phyloP scores from a whole-genome alignment of 1,140 invertebrate genomes.

The Cheumatopsyche charites region DNA sequence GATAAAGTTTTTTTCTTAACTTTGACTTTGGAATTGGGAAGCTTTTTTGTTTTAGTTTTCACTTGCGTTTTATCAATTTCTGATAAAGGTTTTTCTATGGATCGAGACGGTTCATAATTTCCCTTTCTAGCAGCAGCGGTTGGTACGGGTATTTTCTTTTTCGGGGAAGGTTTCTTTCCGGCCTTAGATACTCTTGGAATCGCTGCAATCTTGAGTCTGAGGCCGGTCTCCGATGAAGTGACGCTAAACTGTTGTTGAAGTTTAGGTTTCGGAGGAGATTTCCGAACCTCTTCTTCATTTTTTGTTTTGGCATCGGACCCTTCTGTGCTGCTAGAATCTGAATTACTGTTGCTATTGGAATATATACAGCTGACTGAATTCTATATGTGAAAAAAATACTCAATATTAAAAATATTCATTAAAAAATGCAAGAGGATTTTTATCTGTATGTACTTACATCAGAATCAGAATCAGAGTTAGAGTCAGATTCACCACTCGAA shows the following conservation, averaged over 20 bases:
- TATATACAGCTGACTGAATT: slow-evolving; percentile 44
- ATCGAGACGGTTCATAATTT: slow-evolving; percentile 32
- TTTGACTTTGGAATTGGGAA: slow-evolving; percentile 38
- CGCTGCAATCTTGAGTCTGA: slow-evolving; percentile 46
- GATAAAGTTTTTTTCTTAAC: slow-evolving; percentile 40
- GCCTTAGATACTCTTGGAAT: slow-evolving; percentile 36
- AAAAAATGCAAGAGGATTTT: too few relatives aligned
- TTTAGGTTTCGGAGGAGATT: slow-evolving; percentile 33
- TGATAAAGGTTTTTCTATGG: slow-evolving; percentile 31
- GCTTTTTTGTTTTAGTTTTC: slow-evolving; percentile 22
- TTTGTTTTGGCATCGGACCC: slow-evolving; percentile 24
- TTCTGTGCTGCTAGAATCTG: slow-evolving; percentile 42
- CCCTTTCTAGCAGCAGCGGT: slow-evolving; percentile 45
- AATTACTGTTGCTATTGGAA: slow-evolving; percentile 42
- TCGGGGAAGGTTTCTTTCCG: slow-evolving; percentile 26
- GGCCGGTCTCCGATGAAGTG: slow-evolving; percentile 45
- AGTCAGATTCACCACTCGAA: slow-evolving; percentile 50
- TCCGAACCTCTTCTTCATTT: background rate
- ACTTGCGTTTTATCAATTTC: slow-evolving; percentile 29
- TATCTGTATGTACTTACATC: too few relatives aligned
- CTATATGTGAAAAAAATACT: slow-evolving; percentile 35
- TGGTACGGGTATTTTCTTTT: slow-evolving; percentile 41
- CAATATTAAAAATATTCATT: too few relatives aligned
- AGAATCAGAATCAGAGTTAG: slow-evolving; percentile 55
- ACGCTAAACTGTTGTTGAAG: slow-evolving; percentile 46